Percentiles rank a stretch among this genome's conserved stretches.
Conservation (phyloP, 2,113 vertebrate species). For the Romanogobio albipinnatus region DNA sequence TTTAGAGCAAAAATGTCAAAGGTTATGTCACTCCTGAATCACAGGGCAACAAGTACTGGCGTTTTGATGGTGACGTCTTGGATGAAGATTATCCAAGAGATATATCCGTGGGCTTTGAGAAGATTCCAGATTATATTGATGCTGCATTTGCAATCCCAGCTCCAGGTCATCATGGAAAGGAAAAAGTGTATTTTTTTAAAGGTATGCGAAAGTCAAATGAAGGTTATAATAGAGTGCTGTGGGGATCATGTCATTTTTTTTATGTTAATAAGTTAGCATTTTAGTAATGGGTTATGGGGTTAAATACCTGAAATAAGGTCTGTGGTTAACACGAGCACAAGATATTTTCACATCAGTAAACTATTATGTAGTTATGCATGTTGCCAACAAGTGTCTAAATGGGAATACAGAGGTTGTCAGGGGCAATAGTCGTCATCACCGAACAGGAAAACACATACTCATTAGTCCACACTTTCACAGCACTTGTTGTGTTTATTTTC, state of each 20-base stretch:
- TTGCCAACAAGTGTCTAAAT: too few species aligned
- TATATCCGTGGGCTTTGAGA: conserved; percentile 84
- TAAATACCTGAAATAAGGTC: neutral
- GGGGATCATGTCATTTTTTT: neutral
- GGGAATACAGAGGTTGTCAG: too few species aligned
- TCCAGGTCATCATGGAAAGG: conserved; percentile 76
- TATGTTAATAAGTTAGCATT: neutral
- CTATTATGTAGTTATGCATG: too few species aligned
- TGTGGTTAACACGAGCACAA: neutral
- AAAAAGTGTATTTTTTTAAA: conserved; percentile 95
- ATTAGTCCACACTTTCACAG: neutral
- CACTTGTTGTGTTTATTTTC: neutral
- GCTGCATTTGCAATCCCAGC: conserved; percentile 88
- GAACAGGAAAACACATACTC: too few species aligned
- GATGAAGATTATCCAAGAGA: conserved; percentile 82
- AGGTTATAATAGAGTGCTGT: neutral
- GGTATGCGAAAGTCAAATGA: conserved; percentile 71
- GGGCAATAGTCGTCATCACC: too few species aligned
- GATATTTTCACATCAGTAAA: neutral
- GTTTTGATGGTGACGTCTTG: conserved; percentile 84
- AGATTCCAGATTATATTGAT: conserved; percentile 80
- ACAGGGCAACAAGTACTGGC: conserved; percentile 87
- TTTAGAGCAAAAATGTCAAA: neutral
- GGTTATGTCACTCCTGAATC: neutral
- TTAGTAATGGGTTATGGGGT: neutral